Conservation (phyloP, 2,888 invertebrate genomes). For the Euphydryas editha region DNA sequence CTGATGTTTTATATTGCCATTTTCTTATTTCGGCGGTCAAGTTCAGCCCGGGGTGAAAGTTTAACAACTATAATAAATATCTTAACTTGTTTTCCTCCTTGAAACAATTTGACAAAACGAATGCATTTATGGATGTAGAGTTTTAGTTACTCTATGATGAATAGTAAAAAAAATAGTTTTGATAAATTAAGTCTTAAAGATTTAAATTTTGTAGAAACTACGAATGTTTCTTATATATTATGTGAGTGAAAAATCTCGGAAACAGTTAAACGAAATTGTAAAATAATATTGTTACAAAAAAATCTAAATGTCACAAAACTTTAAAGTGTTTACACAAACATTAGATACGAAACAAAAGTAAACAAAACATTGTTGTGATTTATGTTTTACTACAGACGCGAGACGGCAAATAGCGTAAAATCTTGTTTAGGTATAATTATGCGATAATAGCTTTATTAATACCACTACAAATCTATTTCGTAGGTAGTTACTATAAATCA, state of each 20-base stretch:
- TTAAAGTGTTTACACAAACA: conserved; percentile 21
- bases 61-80: conserved; percentile 62
- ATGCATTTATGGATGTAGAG: not conserved
- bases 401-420: conserved; percentile 63
- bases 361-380: conserved; percentile 63
- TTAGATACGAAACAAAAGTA: conserved; percentile 45
- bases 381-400: conserved; percentile 69
- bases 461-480: conserved; percentile 77
- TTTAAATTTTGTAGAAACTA: not conserved
- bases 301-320: conserved; percentile 20
- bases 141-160: not conserved
- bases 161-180: no score
- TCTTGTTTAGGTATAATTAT: conserved; percentile 79
- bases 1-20: conserved; percentile 77
- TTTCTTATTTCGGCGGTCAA: conserved; percentile 79
- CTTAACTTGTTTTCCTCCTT: conserved; percentile 30
- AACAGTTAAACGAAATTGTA: not conserved
- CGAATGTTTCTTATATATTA: not conserved
- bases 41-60: conserved; percentile 73
- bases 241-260: not conserved
- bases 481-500: conserved; percentile 80
- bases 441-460: conserved; percentile 75
- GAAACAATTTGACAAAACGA: conserved; percentile 4
- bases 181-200: not conserved
- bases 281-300: not conserved